A percentile compares a stretch with the other conserved stretches of the same genome.
Evolutionary conservation across 2,888 invertebrate genomes (phyloP).

Genomic region (Torymus tubicola): DNA sequence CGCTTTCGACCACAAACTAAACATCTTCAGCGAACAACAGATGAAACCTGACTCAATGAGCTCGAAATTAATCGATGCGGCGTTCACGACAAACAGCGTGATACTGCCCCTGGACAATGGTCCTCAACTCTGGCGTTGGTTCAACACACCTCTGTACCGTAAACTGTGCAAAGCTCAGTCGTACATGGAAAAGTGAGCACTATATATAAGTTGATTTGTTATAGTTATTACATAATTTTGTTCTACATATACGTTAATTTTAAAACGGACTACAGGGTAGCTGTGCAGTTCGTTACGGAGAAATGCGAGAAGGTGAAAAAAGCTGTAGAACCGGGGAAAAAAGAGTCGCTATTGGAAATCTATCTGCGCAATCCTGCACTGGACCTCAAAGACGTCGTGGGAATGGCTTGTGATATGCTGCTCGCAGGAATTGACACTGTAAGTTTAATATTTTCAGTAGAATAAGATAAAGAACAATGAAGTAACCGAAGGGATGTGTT

Average conservation of each 20-base stretch:
- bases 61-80: conserved; percentile 84
- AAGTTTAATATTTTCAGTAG: conserved; percentile 64
- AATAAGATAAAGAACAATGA: no score
- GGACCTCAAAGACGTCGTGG: conserved; percentile 87
- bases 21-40: conserved; percentile 82
- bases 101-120: conserved; percentile 85
- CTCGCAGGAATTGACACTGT: conserved; percentile 93
- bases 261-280: conserved; percentile 77
- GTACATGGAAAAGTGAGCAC: conserved; percentile 82
- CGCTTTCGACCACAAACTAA: conserved; percentile 84
- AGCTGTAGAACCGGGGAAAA: not conserved
- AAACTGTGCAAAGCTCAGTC: conserved; percentile 83
- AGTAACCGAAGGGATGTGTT: no score
- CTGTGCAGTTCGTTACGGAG: conserved; percentile 81
- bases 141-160: conserved; percentile 85
- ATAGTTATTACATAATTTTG: no score
- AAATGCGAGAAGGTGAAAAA: conserved; percentile 78
- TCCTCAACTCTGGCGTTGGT: conserved; percentile 83
- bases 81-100: conserved; percentile 85
- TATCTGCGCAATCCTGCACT: conserved; percentile 84
- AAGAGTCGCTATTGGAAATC: conserved; percentile 81
- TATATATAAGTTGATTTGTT: not conserved
- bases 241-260: conserved; percentile 3
- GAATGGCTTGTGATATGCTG: conserved; percentile 89
- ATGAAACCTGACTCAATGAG: conserved; percentile 80